A percentile compares a stretch with the other conserved stretches of the same genome.
Conservation (phyloP, 2,797 vertebrate genomes). For the Pterois miles region DNA sequence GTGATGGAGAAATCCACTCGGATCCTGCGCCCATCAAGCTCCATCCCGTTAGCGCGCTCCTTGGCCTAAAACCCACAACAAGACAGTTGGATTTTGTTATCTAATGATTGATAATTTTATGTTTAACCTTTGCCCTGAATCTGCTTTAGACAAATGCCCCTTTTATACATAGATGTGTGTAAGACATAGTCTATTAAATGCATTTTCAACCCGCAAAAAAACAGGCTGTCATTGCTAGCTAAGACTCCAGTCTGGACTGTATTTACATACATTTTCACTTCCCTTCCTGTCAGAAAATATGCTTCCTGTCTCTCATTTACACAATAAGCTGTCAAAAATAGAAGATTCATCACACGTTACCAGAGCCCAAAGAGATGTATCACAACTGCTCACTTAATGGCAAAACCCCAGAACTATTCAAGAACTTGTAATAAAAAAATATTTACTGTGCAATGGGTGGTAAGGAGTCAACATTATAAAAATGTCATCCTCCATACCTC, state of each 20-base stretch:
- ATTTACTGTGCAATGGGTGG: neutral
- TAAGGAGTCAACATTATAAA: neutral
- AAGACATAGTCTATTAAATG: neutral
- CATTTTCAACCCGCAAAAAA: neutral
- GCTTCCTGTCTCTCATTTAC: neutral
- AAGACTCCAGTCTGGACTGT: neutral
- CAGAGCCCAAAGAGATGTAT: neutral
- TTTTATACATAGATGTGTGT: neutral
- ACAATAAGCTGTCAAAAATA: neutral
- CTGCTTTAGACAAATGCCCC: neutral
- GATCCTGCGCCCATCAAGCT: constrained; percentile 95
- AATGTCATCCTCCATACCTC: constrained; percentile 81
- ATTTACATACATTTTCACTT: neutral
- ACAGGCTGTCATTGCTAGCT: neutral
- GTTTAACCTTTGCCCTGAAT: neutral
- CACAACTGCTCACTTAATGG: neutral
- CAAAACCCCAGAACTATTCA: neutral
- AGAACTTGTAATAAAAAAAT: neutral
- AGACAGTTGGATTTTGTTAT: neutral
- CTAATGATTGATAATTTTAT: neutral
- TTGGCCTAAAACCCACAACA: constrained; percentile 86
- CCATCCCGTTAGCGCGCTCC: constrained; percentile 97
- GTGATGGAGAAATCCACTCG: constrained; percentile 97
- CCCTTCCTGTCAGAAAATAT: neutral
- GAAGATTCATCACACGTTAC: neutral